Evolutionary conservation across 2,888 invertebrate species (phyloP).

Genomic region (Lepetodrilus schrolli): DNA sequence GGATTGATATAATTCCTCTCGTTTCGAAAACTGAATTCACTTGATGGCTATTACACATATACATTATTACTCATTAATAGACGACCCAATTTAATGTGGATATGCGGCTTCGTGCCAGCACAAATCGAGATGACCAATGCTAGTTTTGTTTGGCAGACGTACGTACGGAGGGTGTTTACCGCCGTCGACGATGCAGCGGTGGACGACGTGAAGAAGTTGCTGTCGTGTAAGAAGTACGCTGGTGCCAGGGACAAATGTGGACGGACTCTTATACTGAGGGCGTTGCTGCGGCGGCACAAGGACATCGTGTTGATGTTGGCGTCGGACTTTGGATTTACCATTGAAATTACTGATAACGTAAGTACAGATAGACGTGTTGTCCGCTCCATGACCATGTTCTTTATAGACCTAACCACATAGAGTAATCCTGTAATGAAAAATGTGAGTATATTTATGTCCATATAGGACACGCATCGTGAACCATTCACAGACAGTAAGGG

Average conservation of each 20-base stretch:
- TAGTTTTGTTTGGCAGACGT: conserved; percentile 42
- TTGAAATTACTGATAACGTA: conserved; percentile 68
- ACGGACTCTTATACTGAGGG: conserved; percentile 66
- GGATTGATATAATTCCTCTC: no score
- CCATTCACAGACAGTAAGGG: no score
- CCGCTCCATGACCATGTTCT: no score
- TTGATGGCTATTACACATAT: not conserved
- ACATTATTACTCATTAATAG: not conserved
- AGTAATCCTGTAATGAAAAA: no score
- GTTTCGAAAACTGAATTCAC: not conserved
- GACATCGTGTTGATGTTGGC: conserved; percentile 58
- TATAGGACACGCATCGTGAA: no score
- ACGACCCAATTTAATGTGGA: not conserved
- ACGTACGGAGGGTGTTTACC: conserved; percentile 62
- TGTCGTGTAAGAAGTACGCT: conserved; percentile 64
- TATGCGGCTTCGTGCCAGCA: not conserved
- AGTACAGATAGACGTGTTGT: not conserved
- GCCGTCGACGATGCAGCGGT: conserved; percentile 63
- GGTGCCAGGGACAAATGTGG: conserved; percentile 67
- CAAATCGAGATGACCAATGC: not conserved
- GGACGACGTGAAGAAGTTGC: conserved; percentile 62
- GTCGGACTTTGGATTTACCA: conserved; percentile 60
- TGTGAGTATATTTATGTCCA: no score
- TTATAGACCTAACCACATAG: no score
- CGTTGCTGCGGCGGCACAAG: conserved; percentile 60